These are phyloP conservation scores for Drusus annulatus DNA, from an alignment of 1,140 invertebrate genomes.

Conservation along the genomic window DNA sequence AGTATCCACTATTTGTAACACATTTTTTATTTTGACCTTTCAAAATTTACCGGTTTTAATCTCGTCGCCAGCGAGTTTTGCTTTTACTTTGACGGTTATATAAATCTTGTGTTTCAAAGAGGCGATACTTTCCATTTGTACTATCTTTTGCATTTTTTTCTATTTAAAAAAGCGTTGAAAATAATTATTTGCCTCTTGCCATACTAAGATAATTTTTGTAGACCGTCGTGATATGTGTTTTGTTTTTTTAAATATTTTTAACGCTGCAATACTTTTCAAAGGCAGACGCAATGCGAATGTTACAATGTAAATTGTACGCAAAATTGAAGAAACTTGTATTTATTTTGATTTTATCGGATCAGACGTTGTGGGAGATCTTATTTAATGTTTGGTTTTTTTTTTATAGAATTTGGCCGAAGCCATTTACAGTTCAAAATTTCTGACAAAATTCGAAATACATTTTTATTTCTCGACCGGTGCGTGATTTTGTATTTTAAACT, in stretches of 20 bases:
- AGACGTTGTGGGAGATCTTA: background rate
- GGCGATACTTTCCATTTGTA: background rate
- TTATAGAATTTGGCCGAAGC: background rate
- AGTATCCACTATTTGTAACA: no score
- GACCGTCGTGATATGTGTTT: background rate
- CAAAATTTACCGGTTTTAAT: no score
- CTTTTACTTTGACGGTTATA: no score
- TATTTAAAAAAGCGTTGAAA: conserved; percentile 3
- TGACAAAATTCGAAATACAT: background rate
- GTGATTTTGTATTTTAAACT: no score
- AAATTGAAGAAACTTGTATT: background rate
- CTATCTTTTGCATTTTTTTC: background rate
- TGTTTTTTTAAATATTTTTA: background rate
- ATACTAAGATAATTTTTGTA: conserved; percentile 18
- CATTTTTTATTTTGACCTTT: no score
- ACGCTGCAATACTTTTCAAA: background rate
- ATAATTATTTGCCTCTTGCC: conserved; percentile 10
- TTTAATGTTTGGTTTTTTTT: background rate
- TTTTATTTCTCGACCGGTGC: background rate
- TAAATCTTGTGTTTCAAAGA: background rate
- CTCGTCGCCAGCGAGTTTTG: no score
- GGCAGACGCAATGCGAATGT: background rate
- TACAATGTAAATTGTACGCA: background rate
- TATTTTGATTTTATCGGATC: background rate
- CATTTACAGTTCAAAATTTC: conserved; percentile 15